These are phyloP conservation scores for Athripsodes cinereus DNA, from an alignment of 2,888 invertebrate genomes.

Conservation along the genomic window DNA sequence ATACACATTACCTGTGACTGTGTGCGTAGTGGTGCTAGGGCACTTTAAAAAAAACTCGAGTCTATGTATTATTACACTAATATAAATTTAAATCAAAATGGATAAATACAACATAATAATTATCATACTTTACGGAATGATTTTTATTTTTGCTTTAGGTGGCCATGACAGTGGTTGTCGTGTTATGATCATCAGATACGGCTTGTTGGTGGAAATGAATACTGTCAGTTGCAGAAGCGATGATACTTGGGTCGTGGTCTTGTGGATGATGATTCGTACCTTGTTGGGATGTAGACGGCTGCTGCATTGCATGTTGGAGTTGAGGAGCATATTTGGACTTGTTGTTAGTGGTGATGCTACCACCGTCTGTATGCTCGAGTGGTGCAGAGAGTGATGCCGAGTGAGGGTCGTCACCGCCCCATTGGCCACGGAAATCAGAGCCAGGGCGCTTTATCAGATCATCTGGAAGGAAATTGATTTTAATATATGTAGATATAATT, in stretches of 20 bases:
- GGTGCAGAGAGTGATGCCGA: conserved; percentile 25
- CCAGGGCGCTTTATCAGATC: conserved; percentile 78
- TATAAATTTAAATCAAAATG: not conserved
- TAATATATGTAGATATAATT: no score
- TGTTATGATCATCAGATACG: not conserved
- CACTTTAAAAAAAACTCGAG: no score
- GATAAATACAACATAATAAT: not conserved
- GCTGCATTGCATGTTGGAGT: conserved; percentile 30
- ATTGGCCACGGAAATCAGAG: conserved; percentile 75
- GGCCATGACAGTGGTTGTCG: not conserved
- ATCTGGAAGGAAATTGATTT: no score
- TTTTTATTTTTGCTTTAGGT: not conserved
- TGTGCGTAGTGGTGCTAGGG: no score
- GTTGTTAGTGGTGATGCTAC: conserved; percentile 44
- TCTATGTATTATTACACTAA: no score
- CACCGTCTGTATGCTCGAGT: conserved; percentile 22
- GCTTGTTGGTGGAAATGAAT: not conserved
- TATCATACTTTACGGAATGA: not conserved
- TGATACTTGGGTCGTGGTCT: not conserved
- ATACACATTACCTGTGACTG: no score
- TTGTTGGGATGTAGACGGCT: conserved; percentile 1
- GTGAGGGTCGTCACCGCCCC: conserved; percentile 45
- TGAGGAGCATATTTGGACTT: not conserved
- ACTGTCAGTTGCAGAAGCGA: not conserved
- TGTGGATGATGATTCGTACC: conserved; percentile 6